Evolutionary conservation across 2,888 invertebrate species (phyloP).

Genomic region (Patella pellucida): DNA sequence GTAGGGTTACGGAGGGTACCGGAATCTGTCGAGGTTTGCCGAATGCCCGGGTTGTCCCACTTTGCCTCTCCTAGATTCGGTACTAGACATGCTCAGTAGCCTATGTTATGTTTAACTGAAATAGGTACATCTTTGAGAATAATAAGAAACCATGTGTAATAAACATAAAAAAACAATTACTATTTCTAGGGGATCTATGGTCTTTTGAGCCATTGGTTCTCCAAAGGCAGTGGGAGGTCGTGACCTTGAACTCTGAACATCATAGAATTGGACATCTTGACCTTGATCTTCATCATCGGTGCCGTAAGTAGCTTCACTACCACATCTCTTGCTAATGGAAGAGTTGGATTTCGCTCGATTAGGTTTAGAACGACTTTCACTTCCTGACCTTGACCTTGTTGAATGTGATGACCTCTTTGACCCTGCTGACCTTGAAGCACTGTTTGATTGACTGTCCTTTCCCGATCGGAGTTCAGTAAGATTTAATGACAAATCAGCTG

Average conservation of each 20-base stretch:
- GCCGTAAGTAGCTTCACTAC: constrained; percentile 2
- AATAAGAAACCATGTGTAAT: too few relatives aligned
- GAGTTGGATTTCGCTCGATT: background rate
- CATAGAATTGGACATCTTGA: constrained; percentile 23
- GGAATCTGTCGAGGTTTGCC: too few relatives aligned
- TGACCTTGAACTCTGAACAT: constrained; percentile 5
- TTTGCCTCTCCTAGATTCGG: too few relatives aligned
- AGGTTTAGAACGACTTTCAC: constrained; percentile 3
- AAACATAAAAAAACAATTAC: constrained; percentile 31
- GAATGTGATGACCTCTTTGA: constrained; percentile 14
- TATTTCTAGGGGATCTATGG: constrained; percentile 44
- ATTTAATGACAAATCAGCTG: background rate
- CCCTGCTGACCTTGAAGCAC: background rate
- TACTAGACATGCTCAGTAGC: too few relatives aligned
- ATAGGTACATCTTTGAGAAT: too few relatives aligned
- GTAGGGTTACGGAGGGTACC: too few relatives aligned
- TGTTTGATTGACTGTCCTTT: background rate
- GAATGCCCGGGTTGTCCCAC: too few relatives aligned
- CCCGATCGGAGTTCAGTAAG: background rate
- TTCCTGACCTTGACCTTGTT: constrained; percentile 5
- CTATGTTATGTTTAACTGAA: too few relatives aligned
- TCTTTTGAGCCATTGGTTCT: constrained; percentile 23
- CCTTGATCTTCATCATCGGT: constrained; percentile 8
- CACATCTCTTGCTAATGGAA: background rate
- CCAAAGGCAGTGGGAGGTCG: background rate